Conservation (phyloP, 2,113 vertebrate genomes). For the Sebastes fasciatus region DNA sequence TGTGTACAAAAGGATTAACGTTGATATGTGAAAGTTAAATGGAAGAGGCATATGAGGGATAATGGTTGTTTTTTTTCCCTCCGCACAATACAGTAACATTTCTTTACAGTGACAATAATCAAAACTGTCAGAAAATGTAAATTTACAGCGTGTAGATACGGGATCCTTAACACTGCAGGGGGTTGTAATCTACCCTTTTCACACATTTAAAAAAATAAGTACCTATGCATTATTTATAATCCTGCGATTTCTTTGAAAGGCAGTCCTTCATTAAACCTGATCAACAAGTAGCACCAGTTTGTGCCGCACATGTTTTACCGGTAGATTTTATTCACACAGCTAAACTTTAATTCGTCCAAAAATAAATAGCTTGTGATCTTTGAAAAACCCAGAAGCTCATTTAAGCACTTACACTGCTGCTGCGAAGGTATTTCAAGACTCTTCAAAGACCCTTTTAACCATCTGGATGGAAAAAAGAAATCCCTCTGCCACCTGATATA, state of each 20-base stretch:
- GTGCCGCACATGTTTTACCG: not conserved
- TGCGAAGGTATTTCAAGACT: not conserved
- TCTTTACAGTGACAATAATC: slow-evolving; percentile 17
- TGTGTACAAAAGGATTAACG: slow-evolving; percentile 52
- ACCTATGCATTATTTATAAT: slow-evolving; percentile 30
- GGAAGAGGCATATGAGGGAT: slow-evolving; percentile 25
- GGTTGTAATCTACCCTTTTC: not conserved
- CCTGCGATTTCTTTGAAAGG: slow-evolving; percentile 13
- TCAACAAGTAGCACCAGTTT: not conserved
- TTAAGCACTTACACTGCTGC: not conserved
- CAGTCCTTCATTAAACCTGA: not conserved
- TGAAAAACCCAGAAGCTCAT: not conserved
- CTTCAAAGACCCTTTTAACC: not conserved
- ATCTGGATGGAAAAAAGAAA: not conserved
- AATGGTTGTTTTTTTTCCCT: not conserved
- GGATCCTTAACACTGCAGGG: not conserved
- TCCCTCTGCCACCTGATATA: not conserved
- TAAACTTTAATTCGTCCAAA: slow-evolving; percentile 2
- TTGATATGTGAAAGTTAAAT: slow-evolving; percentile 52
- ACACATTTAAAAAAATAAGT: slow-evolving; percentile 4
- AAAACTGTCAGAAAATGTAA: slow-evolving; percentile 8
- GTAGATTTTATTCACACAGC: not conserved
- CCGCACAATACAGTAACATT: slow-evolving; percentile 5
- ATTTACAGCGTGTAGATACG: not conserved
- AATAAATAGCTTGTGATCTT: slow-evolving; percentile 17